Percentiles rank a stretch among this genome's conserved stretches.
These are phyloP conservation scores for Pseudopleuronectes americanus DNA, from an alignment of 2,797 vertebrate species.

Conservation along the genomic window DNA sequence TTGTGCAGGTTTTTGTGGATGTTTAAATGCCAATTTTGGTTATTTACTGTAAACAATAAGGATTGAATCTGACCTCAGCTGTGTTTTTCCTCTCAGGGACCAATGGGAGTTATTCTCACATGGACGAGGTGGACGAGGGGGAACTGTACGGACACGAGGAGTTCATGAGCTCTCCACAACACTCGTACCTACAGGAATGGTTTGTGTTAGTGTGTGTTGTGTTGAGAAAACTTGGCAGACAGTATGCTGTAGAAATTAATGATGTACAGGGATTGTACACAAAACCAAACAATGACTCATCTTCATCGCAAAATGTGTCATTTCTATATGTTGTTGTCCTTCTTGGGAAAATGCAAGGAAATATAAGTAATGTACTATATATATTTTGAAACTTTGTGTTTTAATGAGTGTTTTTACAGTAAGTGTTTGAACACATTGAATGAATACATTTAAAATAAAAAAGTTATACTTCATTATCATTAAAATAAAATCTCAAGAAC, in stretches of 20 bases:
- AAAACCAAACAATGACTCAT: not conserved
- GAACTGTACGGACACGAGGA: slow-evolving; percentile 81
- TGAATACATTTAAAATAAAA: not conserved
- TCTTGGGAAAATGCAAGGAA: not conserved
- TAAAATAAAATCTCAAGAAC: not conserved
- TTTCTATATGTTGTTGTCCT: not conserved
- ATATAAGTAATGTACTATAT: not conserved
- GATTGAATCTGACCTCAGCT: not conserved
- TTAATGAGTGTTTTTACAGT: no score
- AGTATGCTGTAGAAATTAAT: not conserved
- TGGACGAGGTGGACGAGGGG: slow-evolving; percentile 81
- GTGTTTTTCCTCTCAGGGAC: slow-evolving; percentile 57
- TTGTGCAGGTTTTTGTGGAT: not conserved
- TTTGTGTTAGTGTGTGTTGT: slow-evolving; percentile 21
- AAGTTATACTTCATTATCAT: not conserved
- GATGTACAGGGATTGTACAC: not conserved
- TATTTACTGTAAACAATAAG: not conserved
- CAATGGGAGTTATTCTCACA: slow-evolving; percentile 76
- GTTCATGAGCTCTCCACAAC: slow-evolving; percentile 49
- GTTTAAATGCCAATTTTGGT: not conserved
- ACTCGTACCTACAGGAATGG: slow-evolving; percentile 68
- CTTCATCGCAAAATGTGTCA: no score
- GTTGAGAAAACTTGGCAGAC: not conserved
- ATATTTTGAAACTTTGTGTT: no score
- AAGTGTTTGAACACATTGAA: not conserved